Percentiles rank a stretch among this genome's conserved stretches.
phyloP scores from a whole-genome alignment of 2,888 invertebrate species.

The Yponomeuta sedellus region DNA sequence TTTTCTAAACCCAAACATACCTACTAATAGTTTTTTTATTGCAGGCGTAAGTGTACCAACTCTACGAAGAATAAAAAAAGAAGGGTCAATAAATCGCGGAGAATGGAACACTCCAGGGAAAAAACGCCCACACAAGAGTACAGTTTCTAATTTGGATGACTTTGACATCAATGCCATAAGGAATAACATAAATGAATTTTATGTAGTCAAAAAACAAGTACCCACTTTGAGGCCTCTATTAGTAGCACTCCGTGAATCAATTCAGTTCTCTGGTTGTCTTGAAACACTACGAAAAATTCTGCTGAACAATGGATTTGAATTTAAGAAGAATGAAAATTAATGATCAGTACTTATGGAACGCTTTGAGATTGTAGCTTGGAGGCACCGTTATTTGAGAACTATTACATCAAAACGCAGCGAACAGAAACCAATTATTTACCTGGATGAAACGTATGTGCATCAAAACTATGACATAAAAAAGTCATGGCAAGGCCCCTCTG shows the following conservation, averaged over 20 bases:
- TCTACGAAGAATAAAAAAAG: no score
- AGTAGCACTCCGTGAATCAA: not conserved
- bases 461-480: not conserved
- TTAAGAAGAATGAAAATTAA: constrained; percentile 9
- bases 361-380: constrained; percentile 8
- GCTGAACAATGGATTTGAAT: not conserved
- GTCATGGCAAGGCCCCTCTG: constrained; percentile 2
- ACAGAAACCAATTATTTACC: constrained; percentile 8
- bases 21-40: no score
- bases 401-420: constrained; percentile 4
- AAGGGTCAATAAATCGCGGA: no score
- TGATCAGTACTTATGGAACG: not conserved
- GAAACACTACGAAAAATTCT: constrained; percentile 6
- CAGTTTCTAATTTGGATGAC: no score
- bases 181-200: not conserved
- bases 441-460: constrained; percentile 12
- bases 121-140: no score
- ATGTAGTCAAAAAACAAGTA: not conserved
- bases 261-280: not conserved
- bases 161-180: no score
- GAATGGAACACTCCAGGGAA: no score
- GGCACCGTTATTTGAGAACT: constrained; percentile 6
- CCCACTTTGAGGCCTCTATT: not conserved
- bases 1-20: no score
- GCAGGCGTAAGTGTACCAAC: no score